Evolutionary conservation across 2,888 invertebrate genomes (phyloP).

Genomic region (Nephrotoma guestfalica): DNA sequence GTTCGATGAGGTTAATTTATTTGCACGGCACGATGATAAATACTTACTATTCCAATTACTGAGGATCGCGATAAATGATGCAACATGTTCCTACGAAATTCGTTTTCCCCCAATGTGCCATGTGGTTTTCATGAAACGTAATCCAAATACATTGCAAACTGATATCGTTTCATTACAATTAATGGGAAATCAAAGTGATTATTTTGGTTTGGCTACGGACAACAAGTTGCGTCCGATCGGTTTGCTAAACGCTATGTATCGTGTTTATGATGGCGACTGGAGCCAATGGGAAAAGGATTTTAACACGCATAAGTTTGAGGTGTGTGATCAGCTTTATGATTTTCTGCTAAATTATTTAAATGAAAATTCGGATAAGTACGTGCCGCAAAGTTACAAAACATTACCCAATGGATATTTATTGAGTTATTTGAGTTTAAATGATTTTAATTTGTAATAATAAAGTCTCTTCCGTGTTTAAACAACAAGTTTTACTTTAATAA

Average conservation of each 20-base stretch:
- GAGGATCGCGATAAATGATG: not conserved
- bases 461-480: not conserved
- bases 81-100: not conserved
- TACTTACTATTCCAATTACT: not conserved
- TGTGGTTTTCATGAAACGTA: not conserved
- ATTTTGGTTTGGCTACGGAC: not conserved
- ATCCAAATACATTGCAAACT: not conserved
- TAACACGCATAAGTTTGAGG: not conserved
- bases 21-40: not conserved
- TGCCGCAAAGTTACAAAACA: not conserved
- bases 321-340: not conserved
- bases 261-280: not conserved
- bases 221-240: not conserved
- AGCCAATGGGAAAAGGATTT: not conserved
- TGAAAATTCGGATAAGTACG: not conserved
- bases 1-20: not conserved
- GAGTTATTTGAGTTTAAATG: not conserved
- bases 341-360: not conserved
- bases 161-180: not conserved
- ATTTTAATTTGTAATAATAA: not conserved
- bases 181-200: not conserved
- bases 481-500: too few relatives aligned
- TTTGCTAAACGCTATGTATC: not conserved
- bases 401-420: not conserved
- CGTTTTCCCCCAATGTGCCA: not conserved